phyloP scores from a whole-genome alignment of 2,113 vertebrate species.

The Raphicerus campestris region DNA sequence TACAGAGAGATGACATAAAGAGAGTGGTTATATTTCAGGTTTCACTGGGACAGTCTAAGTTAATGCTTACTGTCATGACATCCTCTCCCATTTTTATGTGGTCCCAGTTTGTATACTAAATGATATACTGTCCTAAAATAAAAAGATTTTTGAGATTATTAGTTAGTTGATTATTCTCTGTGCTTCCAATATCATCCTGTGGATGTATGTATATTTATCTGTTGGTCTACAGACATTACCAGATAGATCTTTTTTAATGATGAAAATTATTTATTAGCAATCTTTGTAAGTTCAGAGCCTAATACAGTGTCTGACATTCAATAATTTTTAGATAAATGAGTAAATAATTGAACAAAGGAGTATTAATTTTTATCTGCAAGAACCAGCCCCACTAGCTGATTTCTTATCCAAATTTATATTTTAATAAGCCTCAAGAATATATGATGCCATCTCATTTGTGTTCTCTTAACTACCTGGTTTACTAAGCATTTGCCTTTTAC shows the following conservation, averaged over 20 bases:
- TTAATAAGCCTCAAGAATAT: conserved; percentile 17
- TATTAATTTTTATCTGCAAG: background rate
- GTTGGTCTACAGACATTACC: background rate
- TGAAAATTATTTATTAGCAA: background rate
- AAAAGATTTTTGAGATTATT: background rate
- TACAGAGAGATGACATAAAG: background rate
- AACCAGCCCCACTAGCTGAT: background rate
- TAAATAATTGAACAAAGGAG: background rate
- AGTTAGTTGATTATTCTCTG: background rate
- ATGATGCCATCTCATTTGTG: background rate
- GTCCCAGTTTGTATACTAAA: background rate
- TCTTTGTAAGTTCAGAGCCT: background rate
- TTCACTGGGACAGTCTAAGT: background rate
- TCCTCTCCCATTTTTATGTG: background rate
- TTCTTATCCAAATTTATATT: background rate
- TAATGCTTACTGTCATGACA: background rate
- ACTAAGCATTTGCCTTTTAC: background rate
- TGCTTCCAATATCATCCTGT: background rate
- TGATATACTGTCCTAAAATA: background rate
- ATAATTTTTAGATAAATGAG: background rate
- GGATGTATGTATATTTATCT: background rate
- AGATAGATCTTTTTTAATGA: background rate
- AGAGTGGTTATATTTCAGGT: background rate
- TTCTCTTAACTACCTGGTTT: background rate
- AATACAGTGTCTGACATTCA: background rate